Percentiles rank a stretch among this genome's conserved stretches.
Evolutionary conservation across 1,140 invertebrate species (phyloP).

Genomic region (Aphelenchoides besseyi): DNA sequence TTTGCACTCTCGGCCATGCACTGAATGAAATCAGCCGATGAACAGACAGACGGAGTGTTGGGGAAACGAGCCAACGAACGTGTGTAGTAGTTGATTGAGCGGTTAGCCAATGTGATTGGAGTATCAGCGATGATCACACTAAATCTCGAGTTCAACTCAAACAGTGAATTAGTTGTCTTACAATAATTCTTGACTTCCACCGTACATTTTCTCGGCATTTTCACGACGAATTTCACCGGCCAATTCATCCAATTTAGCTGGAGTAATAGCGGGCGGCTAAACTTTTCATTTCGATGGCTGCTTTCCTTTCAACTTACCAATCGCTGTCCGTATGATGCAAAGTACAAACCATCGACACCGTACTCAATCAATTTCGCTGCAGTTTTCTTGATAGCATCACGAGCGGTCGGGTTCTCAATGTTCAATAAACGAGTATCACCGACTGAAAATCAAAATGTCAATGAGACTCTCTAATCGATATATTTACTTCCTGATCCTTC

Average conservation of each 20-base stretch:
- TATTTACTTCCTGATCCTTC: constrained; percentile 20
- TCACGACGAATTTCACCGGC: constrained; percentile 8
- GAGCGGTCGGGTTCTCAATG: not conserved
- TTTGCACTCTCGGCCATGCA: constrained; percentile 12
- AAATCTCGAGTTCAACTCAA: not conserved
- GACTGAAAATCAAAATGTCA: not conserved
- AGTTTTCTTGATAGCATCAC: not conserved
- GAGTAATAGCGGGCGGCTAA: not conserved
- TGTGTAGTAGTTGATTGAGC: constrained; percentile 15
- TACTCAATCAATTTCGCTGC: constrained; percentile 19
- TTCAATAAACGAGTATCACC: constrained; percentile 10
- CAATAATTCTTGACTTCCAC: not conserved
- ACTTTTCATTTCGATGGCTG: not conserved
- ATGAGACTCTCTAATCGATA: not conserved
- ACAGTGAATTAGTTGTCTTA: not conserved
- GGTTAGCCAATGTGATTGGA: not conserved
- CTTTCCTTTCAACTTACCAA: not conserved
- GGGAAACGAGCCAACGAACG: constrained; percentile 10
- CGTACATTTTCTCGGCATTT: constrained; percentile 12
- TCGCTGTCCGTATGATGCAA: constrained; percentile 7
- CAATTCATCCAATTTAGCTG: constrained; percentile 6
- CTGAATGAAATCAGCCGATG: constrained; percentile 8
- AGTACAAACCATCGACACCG: constrained; percentile 24
- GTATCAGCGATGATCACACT: constrained; percentile 18
- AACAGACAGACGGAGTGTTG: not conserved